These are phyloP conservation scores for Orbicella faveolata DNA, from an alignment of 64 coral and sea anemone genomes.

Conservation along the genomic window DNA sequence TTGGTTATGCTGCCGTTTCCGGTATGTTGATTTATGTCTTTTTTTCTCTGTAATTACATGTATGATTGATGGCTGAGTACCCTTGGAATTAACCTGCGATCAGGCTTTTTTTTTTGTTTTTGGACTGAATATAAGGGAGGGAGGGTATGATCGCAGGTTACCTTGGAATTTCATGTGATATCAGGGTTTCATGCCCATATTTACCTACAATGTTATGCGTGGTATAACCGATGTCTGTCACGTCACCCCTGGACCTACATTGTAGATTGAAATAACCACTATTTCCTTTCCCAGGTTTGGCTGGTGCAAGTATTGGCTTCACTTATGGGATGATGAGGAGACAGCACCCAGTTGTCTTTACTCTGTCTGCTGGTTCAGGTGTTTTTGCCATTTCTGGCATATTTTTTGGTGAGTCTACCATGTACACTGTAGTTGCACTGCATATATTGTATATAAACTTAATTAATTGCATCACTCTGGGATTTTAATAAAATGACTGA, in stretches of 20 bases:
- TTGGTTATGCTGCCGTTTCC: conserved; percentile 71
- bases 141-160: no score
- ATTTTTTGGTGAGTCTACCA: conserved; percentile 68
- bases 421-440: background rate
- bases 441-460: background rate
- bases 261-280: background rate
- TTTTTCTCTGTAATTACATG: no score
- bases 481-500: no score
- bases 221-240: no score
- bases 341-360: conserved; percentile 36
- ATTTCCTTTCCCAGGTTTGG: conserved; percentile 37
- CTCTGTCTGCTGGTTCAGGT: conserved; percentile 60
- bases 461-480: no score
- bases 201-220: background rate
- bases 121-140: no score
- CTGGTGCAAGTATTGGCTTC: conserved; percentile 68
- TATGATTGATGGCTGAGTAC: no score
- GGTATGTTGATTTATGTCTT: background rate
- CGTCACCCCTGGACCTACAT: background rate
- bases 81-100: no score
- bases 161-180: no score
- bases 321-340: conserved; percentile 47
- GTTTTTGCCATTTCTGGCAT: conserved; percentile 73
- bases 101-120: no score
- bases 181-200: no score